Evolutionary conservation across 2,113 vertebrate species (phyloP).

Genomic region (Eulemur rufifrons): DNA sequence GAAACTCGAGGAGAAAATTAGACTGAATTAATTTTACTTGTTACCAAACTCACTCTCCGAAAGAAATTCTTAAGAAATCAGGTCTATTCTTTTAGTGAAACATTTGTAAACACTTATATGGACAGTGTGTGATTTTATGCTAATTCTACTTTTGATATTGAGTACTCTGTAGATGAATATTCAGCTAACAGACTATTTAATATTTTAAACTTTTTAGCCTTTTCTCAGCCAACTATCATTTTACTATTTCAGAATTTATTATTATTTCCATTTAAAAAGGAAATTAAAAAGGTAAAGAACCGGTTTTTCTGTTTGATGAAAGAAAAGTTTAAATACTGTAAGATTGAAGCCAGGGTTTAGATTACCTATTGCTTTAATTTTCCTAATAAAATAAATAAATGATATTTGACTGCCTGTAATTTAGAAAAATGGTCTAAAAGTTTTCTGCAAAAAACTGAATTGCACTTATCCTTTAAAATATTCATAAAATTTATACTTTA

Average conservation of each 20-base stretch:
- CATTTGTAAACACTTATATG: neutral
- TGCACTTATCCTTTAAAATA: neutral
- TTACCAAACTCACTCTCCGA: neutral
- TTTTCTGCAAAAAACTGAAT: neutral
- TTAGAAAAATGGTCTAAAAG: neutral
- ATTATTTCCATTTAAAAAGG: neutral
- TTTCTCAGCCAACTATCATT: neutral
- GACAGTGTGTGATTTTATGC: neutral
- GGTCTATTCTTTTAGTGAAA: neutral
- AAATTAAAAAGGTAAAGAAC: neutral
- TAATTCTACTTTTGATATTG: neutral
- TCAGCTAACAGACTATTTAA: neutral
- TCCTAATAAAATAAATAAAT: constrained; percentile 21
- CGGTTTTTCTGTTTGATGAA: neutral
- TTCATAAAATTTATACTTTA: neutral
- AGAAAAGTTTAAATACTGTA: neutral
- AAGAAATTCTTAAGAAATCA: neutral
- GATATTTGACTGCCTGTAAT: neutral
- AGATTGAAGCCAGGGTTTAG: neutral
- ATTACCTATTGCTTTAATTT: neutral
- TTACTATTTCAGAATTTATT: neutral
- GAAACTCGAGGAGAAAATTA: neutral
- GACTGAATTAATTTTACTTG: neutral
- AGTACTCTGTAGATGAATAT: neutral
- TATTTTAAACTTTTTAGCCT: neutral